Evolutionary conservation across 2,797 vertebrate genomes (phyloP), one percentile per base, ranked within the genome.

Genomic region (Antennarius maculatus): DNA sequence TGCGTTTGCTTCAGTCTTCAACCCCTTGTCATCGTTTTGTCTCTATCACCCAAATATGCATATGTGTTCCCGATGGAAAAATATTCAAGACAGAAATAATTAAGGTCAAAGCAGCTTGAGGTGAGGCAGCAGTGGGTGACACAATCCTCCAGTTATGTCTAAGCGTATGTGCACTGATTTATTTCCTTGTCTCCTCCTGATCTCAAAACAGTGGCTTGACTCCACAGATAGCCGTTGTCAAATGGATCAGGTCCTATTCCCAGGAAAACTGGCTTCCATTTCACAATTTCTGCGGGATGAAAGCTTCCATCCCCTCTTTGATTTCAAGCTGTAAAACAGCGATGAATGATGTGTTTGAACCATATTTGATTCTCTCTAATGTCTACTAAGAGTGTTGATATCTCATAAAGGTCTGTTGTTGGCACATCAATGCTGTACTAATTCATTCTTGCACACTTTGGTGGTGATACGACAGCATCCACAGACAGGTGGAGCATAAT

Each of bases 61-160:
- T 71, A 79, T n/a, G 81, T 15, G 48, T 54, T 78, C 88, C 85
- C 81, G 66, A 78, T 87, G 80, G 89, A 88, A 77, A 82, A 75
- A 37, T 72, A 90, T 83, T 89, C 86, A 82, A 91, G 91, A 91
- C 90, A 92, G 76, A 92, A 90, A 88, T 91, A 93, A 93, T 93
- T 93, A 93, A 92, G 90, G 91, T 92, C 93, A 93, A 88, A 91
- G 88, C 84, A 64, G 84, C 88, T 75, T 88, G 70, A 88, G 76
- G 46, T 17, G 29, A 80, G 80, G 69, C 76, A 76, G 77, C 54
- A 63, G 75, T 84, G 78, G 67, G 85, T 82, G 73, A 67, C 49
- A 13, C 16, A 15, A 60, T 60, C 74, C 79, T 82, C 74, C 77
- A 71, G 82, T 69, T 66, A 28, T 72, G 50, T 69, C 7, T 59